phyloP scores from a whole-genome alignment of 2,797 vertebrate genomes.

The Thalassophryne amazonica region DNA sequence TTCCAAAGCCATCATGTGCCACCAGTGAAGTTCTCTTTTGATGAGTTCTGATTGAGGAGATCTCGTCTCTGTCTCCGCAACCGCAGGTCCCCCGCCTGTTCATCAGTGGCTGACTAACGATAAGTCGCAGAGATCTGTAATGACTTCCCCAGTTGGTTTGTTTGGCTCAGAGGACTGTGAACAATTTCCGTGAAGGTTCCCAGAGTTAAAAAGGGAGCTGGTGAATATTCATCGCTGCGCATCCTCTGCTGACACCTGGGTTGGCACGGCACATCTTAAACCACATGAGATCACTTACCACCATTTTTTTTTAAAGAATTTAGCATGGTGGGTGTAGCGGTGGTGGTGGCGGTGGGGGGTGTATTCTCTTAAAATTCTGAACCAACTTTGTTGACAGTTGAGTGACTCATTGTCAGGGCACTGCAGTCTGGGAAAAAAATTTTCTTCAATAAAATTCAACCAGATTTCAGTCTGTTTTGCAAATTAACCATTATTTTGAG shows the following conservation, averaged over 20 bases:
- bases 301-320: conserved; percentile 15
- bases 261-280: conserved; percentile 41
- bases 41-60: conserved; percentile 34
- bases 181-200: conserved; percentile 51
- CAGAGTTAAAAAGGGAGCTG: conserved; percentile 36
- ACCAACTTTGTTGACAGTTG: conserved; percentile 30
- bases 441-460: conserved; percentile 18
- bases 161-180: conserved; percentile 46
- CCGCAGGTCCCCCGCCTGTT: conserved; percentile 35
- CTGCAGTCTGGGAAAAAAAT: conserved; percentile 6
- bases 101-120: conserved; percentile 37
- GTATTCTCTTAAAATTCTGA: conserved; percentile 12
- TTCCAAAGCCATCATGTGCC: conserved; percentile 3
- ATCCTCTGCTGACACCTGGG: conserved; percentile 37
- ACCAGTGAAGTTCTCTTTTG: conserved; percentile 13
- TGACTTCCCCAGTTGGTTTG: conserved; percentile 54
- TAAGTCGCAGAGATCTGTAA: conserved; percentile 43
- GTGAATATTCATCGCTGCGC: conserved; percentile 64
- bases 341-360: no score
- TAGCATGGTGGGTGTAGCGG: no score
- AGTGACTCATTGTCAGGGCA: conserved; percentile 40
- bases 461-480: not conserved
- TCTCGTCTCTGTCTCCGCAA: conserved; percentile 16
- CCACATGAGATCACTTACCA: conserved; percentile 51
- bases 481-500: conserved; percentile 8